Evolutionary conservation across 2,113 vertebrate genomes (phyloP).

Genomic region (Phycodurus eques): DNA sequence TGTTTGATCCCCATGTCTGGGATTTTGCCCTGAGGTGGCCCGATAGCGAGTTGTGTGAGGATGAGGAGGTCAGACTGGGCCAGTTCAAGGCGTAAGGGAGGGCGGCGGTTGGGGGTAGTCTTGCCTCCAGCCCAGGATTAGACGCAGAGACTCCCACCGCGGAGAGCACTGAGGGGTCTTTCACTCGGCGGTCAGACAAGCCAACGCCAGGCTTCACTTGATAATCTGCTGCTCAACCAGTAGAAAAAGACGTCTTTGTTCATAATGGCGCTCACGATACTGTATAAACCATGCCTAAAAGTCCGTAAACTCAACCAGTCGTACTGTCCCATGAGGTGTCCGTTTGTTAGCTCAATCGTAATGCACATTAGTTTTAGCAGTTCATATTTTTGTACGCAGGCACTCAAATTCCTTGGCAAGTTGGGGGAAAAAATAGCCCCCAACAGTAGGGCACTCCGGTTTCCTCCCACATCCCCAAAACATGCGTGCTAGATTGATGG

Average conservation of each 20-base stretch:
- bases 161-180: conserved; percentile 36
- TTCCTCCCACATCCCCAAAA: no score
- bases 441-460: no score
- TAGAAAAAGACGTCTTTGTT: conserved; percentile 52
- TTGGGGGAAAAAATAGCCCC: no score
- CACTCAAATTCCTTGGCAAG: no score
- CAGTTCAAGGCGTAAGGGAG: not conserved
- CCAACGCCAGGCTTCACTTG: conserved; percentile 21
- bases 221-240: conserved; percentile 42
- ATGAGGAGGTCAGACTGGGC: conserved; percentile 1
- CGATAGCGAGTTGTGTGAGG: not conserved
- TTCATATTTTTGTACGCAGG: no score
- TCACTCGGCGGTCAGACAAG: conserved; percentile 36
- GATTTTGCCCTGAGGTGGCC: conserved; percentile 49
- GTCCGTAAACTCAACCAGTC: not conserved
- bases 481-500: no score
- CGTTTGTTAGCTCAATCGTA: no score
- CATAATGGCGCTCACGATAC: not conserved
- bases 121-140: conserved; percentile 51
- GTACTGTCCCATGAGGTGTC: no score
- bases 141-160: conserved; percentile 41
- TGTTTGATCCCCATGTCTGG: conserved; percentile 47
- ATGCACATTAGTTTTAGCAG: no score
- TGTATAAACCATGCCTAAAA: not conserved
- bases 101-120: conserved; percentile 2